Conservation (phyloP, 37 sponge, comb jelly and placozoan species). For the Agelas oroides region DNA sequence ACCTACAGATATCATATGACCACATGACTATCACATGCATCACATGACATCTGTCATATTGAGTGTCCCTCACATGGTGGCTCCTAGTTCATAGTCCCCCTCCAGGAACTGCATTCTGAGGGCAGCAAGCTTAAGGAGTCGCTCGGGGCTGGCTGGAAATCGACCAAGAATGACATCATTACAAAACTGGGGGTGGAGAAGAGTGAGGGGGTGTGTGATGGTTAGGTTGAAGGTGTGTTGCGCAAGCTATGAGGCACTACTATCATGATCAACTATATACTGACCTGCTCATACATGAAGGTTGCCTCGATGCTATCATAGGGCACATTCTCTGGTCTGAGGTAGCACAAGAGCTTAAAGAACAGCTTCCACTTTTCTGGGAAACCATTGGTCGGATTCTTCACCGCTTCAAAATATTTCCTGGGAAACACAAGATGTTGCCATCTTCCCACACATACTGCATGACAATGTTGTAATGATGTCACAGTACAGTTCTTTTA, state of each 20-base stretch:
- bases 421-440: neutral
- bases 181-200: slow-evolving; percentile 66
- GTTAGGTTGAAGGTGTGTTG: no score
- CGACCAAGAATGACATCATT: slow-evolving; percentile 73
- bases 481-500: no score
- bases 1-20: no score
- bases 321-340: slow-evolving; percentile 64
- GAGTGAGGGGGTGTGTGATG: neutral
- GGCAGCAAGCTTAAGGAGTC: slow-evolving; percentile 81
- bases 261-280: no score
- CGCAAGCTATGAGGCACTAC: no score
- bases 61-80: slow-evolving; percentile 56
- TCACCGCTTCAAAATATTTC: slow-evolving; percentile 36
- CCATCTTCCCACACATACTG: no score
- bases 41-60: no score
- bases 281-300: slow-evolving; percentile 92
- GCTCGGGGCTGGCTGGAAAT: slow-evolving; percentile 72
- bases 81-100: slow-evolving; percentile 74
- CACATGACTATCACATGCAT: no score
- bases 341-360: slow-evolving; percentile 89
- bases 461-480: no score
- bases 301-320: slow-evolving; percentile 80
- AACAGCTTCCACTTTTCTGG: slow-evolving; percentile 77
- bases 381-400: slow-evolving; percentile 10
- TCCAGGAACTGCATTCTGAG: slow-evolving; percentile 85